Evolutionary conservation across 1,140 invertebrate species (phyloP).

Genomic region (Lithobius niger): DNA sequence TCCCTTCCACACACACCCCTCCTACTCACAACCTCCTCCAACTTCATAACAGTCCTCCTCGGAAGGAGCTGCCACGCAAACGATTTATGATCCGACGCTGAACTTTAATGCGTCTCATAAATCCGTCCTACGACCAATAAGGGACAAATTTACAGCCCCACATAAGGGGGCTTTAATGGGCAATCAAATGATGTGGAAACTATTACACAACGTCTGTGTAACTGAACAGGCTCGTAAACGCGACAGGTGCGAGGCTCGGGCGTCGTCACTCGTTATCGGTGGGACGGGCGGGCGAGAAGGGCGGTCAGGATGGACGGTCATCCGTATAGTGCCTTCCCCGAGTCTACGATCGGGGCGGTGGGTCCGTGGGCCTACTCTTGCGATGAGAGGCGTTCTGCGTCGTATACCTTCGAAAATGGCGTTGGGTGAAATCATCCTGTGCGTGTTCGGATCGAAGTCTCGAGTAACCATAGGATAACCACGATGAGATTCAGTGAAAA

Average conservation of each 20-base stretch:
- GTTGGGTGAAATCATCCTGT: too few relatives aligned
- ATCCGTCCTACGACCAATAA: constrained; percentile 16
- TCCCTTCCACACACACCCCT: not conserved
- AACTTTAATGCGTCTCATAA: constrained; percentile 14
- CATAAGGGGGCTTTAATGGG: constrained; percentile 13
- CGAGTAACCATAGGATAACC: too few relatives aligned
- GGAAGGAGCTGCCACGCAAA: constrained; percentile 1
- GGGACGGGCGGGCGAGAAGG: too few relatives aligned
- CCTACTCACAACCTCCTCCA: constrained; percentile 3
- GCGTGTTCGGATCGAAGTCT: too few relatives aligned
- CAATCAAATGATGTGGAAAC: constrained; percentile 13
- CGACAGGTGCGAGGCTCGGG: not conserved
- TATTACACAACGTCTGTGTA: constrained; percentile 9
- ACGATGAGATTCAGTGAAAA: too few relatives aligned
- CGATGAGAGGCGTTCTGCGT: too few relatives aligned
- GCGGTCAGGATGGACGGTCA: too few relatives aligned
- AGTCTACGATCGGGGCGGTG: too few relatives aligned
- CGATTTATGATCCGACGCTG: constrained; percentile 4
- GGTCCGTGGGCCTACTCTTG: too few relatives aligned
- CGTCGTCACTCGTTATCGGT: constrained; percentile 1
- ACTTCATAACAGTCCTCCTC: not conserved
- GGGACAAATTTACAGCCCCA: constrained; percentile 12
- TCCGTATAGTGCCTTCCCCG: too few relatives aligned
- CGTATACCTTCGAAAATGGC: too few relatives aligned
- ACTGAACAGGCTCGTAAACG: constrained; percentile 9